Conservation (phyloP, 2,113 vertebrate species). For the Buteo buteo region DNA sequence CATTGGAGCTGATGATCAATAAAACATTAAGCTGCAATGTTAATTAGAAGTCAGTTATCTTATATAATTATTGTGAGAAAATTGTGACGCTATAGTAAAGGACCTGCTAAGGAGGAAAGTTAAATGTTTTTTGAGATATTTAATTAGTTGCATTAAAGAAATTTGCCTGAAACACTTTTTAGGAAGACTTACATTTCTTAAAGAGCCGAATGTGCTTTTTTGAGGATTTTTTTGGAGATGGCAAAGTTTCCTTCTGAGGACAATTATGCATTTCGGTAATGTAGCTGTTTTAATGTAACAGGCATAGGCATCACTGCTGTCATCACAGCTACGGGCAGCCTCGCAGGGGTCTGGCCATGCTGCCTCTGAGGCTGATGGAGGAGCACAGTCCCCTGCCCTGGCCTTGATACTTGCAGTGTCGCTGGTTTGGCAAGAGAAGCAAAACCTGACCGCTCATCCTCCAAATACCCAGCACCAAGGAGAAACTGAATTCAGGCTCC, state of each 20-base stretch:
- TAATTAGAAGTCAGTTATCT: background rate
- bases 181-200: background rate
- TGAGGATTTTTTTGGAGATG: background rate
- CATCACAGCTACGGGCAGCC: background rate
- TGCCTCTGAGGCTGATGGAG: background rate
- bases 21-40: background rate
- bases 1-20: background rate
- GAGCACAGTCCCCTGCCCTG: background rate
- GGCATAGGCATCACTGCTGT: background rate
- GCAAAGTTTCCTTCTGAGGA: background rate
- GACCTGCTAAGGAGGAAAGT: background rate
- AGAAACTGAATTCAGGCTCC: background rate
- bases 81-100: background rate
- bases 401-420: background rate
- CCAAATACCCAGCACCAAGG: background rate
- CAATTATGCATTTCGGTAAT: background rate
- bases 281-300: background rate
- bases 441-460: background rate
- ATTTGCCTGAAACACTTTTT: background rate
- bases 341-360: rapidly evolving
- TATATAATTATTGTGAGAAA: background rate
- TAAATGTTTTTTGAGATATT: background rate
- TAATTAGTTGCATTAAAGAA: background rate
- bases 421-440: background rate
- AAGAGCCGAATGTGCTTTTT: background rate